Conservation (phyloP, 2,797 vertebrate species). For the Hirundo rustica region DNA sequence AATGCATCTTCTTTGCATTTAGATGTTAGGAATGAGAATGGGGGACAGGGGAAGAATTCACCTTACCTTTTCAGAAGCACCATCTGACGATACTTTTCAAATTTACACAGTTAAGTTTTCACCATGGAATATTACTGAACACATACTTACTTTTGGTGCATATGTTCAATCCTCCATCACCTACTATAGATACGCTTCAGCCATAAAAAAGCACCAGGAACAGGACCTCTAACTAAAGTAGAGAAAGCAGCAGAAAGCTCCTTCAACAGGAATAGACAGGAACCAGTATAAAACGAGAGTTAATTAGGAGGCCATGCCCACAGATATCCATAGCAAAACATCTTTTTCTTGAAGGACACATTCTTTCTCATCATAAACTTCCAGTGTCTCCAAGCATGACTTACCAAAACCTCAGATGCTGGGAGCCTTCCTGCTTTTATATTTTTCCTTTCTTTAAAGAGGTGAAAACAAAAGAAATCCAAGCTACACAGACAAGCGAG, state of each 20-base stretch:
- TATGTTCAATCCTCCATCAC: not conserved
- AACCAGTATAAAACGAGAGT: not conserved
- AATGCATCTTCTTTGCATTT: not conserved
- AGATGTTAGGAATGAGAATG: not conserved
- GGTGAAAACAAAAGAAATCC: conserved; percentile 32
- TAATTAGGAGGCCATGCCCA: not conserved
- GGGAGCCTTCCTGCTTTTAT: not conserved
- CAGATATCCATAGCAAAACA: not conserved
- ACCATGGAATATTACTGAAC: not conserved
- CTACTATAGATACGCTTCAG: not conserved
- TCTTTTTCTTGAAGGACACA: not conserved
- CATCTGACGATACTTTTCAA: not conserved
- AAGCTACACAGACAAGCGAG: conserved; percentile 35
- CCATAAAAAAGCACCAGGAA: not conserved
- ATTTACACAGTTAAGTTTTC: not conserved
- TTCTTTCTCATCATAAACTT: not conserved
- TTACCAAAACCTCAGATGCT: conserved; percentile 15
- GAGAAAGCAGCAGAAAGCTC: not conserved
- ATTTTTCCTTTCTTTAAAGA: conserved; percentile 13
- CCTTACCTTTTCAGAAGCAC: conserved; percentile 51
- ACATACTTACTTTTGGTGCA: not conserved
- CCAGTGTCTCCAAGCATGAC: not conserved
- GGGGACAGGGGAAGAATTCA: not conserved
- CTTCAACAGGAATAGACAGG: not conserved
- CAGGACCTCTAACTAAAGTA: not conserved